Conservation (phyloP, 2,888 invertebrate species). For the Spodoptera exigua region DNA sequence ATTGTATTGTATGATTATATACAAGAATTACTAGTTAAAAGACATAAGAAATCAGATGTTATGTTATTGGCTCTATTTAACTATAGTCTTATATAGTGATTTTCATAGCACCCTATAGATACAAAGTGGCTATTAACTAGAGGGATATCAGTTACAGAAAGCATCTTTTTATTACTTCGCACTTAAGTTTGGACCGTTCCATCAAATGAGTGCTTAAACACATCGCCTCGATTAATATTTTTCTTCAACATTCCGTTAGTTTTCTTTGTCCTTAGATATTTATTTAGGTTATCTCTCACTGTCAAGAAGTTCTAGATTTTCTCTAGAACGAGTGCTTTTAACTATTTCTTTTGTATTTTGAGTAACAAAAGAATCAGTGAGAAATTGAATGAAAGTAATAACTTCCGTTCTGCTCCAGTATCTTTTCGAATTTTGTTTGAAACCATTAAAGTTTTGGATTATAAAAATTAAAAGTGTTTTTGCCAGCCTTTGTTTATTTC, state of each 20-base stretch:
- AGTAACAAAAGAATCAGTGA: neutral
- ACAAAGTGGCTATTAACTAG: neutral
- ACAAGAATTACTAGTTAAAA: no score
- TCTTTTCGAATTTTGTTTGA: neutral
- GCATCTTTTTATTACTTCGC: neutral
- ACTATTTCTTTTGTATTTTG: slow-evolving; percentile 6
- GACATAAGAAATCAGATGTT: no score
- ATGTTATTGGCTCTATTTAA: no score
- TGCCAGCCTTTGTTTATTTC: neutral
- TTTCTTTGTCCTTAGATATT: neutral
- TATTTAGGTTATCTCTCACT: slow-evolving; percentile 17
- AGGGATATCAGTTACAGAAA: slow-evolving; percentile 5
- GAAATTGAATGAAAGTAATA: slow-evolving; percentile 14
- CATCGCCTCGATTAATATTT: slow-evolving; percentile 11
- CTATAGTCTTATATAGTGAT: no score
- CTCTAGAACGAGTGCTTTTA: neutral
- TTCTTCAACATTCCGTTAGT: slow-evolving; percentile 1
- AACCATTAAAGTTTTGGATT: slow-evolving; percentile 2
- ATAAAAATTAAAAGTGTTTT: neutral
- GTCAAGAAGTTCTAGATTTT: slow-evolving; percentile 7
- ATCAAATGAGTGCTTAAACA: slow-evolving; percentile 1
- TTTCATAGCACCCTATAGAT: no score
- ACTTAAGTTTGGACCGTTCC: slow-evolving; percentile 1
- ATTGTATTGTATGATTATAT: no score
- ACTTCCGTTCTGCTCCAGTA: slow-evolving; percentile 3